A percentile compares a stretch with the other conserved stretches of the same genome.
These are phyloP conservation scores for Podargus strigoides DNA, from an alignment of 2,797 vertebrate genomes.

Conservation along the genomic window DNA sequence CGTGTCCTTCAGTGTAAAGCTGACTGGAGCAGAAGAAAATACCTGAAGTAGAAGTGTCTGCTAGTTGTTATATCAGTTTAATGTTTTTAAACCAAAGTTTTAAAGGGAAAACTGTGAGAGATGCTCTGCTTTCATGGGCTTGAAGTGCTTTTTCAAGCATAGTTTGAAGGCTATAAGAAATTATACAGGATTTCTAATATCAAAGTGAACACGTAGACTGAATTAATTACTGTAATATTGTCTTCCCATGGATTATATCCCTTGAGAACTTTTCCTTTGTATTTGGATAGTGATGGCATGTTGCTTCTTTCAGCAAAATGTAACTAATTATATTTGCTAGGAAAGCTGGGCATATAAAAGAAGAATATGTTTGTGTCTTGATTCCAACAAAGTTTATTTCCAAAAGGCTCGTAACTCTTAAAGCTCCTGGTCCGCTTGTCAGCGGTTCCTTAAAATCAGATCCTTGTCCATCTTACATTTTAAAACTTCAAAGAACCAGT, in stretches of 20 bases:
- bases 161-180: not conserved
- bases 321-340: not conserved
- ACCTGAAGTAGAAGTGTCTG: not conserved
- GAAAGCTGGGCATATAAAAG: not conserved
- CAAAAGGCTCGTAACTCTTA: not conserved
- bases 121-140: not conserved
- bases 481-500: not conserved
- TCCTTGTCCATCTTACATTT: not conserved
- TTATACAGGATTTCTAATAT: not conserved
- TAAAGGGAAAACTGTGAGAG: not conserved
- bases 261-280: not conserved
- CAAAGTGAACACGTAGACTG: not conserved
- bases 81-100: not conserved
- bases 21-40: not conserved
- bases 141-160: not conserved
- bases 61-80: not conserved
- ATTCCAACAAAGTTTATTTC: slow-evolving; percentile 20
- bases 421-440: not conserved
- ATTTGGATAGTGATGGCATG: not conserved
- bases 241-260: not conserved
- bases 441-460: not conserved
- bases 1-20: not conserved
- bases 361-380: not conserved
- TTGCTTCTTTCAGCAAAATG: not conserved
- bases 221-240: not conserved